Conservation (phyloP, 2,888 invertebrate species). For the Oegoconia quadripuncta region DNA sequence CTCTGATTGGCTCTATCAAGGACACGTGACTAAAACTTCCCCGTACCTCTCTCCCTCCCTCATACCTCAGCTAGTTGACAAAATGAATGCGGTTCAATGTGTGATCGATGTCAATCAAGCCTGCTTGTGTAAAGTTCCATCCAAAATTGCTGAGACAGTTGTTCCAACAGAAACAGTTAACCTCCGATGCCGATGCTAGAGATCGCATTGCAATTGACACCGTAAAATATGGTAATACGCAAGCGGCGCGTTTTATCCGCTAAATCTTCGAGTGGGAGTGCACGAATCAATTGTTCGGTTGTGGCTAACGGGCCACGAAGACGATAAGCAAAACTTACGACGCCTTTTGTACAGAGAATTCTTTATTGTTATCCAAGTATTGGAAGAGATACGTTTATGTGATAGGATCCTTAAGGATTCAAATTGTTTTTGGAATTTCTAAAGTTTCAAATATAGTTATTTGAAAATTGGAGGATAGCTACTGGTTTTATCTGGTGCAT, state of each 20-base stretch:
- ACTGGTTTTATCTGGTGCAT: too few species aligned
- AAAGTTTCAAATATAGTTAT: too few species aligned
- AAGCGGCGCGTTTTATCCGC: slow-evolving; percentile 45
- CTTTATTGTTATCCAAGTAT: slow-evolving; percentile 51
- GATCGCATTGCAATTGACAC: slow-evolving; percentile 48
- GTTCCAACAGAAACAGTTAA: too few species aligned
- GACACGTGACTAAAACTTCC: too few species aligned
- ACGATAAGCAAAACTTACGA: slow-evolving; percentile 71
- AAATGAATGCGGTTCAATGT: too few species aligned
- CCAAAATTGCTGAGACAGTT: not conserved
- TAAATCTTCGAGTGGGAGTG: slow-evolving; percentile 47
- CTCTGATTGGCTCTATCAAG: too few species aligned
- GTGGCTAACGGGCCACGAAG: slow-evolving; percentile 62
- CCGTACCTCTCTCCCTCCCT: too few species aligned
- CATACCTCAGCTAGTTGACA: too few species aligned
- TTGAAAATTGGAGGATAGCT: too few species aligned
- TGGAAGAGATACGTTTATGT: slow-evolving; percentile 29
- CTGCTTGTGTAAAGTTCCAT: not conserved
- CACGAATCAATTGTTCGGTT: slow-evolving; percentile 66
- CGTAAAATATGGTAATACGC: slow-evolving; percentile 64
- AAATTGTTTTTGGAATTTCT: too few species aligned
- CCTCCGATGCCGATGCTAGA: not conserved
- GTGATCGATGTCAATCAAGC: too few species aligned
- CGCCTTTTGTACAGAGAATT: slow-evolving; percentile 63
- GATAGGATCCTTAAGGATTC: slow-evolving; percentile 14